A percentile compares a stretch with the other conserved stretches of the same genome.
phyloP scores from a whole-genome alignment of 30 jellyfish, hydroid and myxozoan species.

The Pseudorhiza aurosa region DNA sequence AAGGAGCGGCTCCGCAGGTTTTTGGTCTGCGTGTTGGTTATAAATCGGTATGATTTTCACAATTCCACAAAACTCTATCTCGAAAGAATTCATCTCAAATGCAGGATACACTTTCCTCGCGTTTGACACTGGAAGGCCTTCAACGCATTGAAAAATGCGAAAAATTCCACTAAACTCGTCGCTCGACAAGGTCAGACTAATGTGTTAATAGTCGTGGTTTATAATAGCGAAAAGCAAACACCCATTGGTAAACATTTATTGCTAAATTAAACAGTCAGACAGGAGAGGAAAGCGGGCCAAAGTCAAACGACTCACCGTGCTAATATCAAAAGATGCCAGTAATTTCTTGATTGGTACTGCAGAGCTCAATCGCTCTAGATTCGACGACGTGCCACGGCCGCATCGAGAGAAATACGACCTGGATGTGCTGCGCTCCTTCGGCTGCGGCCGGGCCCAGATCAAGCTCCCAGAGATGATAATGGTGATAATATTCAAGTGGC shows the following conservation, averaged over 20 bases:
- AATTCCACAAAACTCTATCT: no score
- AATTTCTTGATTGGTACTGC: constrained; percentile 67
- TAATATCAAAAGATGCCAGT: constrained; percentile 70
- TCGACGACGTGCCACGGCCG: constrained; percentile 69
- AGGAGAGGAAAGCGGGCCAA: constrained; percentile 36
- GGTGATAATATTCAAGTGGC: background rate
- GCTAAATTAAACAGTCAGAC: background rate
- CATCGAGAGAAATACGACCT: constrained; percentile 60
- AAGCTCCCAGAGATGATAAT: background rate
- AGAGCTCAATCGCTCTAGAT: constrained; percentile 60
- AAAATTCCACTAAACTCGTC: no score
- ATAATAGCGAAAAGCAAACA: background rate
- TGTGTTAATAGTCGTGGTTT: constrained; percentile 3
- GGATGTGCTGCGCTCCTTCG: constrained; percentile 50
- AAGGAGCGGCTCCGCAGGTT: no score
- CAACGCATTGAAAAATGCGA: background rate
- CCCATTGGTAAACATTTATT: background rate
- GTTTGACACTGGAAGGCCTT: no score
- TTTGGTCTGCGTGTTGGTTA: no score
- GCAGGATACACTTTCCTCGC: no score
- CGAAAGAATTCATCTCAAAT: no score
- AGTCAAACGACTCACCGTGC: constrained; percentile 68
- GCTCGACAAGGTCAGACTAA: background rate
- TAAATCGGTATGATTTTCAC: no score
- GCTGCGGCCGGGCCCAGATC: constrained; percentile 25